phyloP scores from a whole-genome alignment of 2,113 vertebrate genomes.

The Ameiurus melas region DNA sequence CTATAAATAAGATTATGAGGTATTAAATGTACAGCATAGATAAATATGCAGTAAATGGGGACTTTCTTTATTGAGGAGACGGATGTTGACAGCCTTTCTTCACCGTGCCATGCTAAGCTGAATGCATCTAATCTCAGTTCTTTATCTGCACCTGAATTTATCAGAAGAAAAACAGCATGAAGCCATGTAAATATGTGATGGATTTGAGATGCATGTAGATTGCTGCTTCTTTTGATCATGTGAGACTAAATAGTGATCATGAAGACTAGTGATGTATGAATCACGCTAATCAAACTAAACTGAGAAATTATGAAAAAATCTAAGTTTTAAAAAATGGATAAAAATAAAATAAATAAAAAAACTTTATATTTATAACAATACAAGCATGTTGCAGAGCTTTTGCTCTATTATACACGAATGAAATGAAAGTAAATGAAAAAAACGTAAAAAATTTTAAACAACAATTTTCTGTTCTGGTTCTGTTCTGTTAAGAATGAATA shows the following conservation, averaged over 20 bases:
- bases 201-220: background rate
- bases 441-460: background rate
- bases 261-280: background rate
- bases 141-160: slow-evolving; percentile 21
- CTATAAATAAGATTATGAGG: background rate
- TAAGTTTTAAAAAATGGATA: background rate
- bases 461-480: background rate
- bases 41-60: background rate
- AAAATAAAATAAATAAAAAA: background rate
- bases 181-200: background rate
- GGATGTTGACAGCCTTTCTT: background rate
- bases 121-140: slow-evolving; percentile 2
- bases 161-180: background rate
- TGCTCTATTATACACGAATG: background rate
- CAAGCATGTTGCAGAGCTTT: background rate
- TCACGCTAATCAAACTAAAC: background rate
- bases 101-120: background rate
- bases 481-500: background rate
- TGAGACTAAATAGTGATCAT: background rate
- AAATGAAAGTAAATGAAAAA: background rate
- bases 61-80: background rate
- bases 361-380: background rate
- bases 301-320: background rate
- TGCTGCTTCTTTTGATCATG: background rate
- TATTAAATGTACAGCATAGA: background rate